Conservation (phyloP, 2,797 vertebrate genomes). For the Sebastes diaconus region DNA sequence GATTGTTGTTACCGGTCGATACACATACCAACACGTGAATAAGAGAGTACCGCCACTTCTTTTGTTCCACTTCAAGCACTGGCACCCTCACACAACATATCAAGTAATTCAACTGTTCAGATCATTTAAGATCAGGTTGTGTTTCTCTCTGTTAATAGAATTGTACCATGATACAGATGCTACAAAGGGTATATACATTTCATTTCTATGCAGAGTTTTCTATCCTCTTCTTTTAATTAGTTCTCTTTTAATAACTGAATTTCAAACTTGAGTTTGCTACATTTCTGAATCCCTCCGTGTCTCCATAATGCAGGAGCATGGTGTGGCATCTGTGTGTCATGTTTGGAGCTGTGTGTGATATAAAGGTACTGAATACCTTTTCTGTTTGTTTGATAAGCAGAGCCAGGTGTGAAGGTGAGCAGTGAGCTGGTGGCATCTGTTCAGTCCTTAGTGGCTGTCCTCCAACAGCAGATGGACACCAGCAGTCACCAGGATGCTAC, state of each 20-base stretch:
- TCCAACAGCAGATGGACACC: slow-evolving; percentile 70
- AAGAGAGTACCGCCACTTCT: too few relatives aligned
- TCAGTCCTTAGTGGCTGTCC: slow-evolving; percentile 72
- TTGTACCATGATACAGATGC: neutral
- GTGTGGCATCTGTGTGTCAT: neutral
- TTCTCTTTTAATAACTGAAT: neutral
- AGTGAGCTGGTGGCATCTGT: slow-evolving; percentile 71
- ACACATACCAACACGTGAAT: too few relatives aligned
- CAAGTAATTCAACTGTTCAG: neutral
- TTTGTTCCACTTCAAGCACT: too few relatives aligned
- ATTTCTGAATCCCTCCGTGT: neutral
- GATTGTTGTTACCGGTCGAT: too few relatives aligned
- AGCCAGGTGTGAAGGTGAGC: slow-evolving; percentile 61
- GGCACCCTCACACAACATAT: neutral
- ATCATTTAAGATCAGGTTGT: neutral
- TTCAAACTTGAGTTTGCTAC: neutral
- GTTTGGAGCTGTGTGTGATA: neutral
- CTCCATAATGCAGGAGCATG: neutral
- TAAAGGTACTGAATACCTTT: neutral
- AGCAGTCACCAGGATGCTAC: slow-evolving; percentile 18
- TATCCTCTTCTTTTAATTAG: neutral
- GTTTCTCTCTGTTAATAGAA: neutral
- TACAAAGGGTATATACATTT: neutral
- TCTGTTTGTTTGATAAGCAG: slow-evolving; percentile 29
- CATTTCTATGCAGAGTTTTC: neutral